Evolutionary conservation across 2,888 invertebrate species (phyloP), one percentile per base, ranked within the genome.

Genomic region (Erebia epiphron): DNA sequence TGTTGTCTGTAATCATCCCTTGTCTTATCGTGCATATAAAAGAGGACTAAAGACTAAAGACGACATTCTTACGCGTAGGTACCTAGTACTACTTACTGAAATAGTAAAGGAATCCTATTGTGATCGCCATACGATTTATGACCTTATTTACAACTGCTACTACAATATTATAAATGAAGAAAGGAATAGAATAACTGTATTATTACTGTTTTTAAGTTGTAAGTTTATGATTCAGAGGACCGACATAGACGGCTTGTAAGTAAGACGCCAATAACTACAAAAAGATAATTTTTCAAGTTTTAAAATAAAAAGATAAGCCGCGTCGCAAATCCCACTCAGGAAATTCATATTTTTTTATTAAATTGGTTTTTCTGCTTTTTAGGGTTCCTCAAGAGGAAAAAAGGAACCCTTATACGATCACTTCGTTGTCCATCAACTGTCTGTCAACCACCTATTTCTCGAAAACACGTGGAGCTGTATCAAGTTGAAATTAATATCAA

Each of bases 91-190:
- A 63, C 35, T 41, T 81, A 81, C 82, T 83, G 54, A 85, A 85
- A 86, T 83, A 82, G 82, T 81, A 81, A 78, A 88, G 84, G 90
- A 90, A 91, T 91, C 86, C 86, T 83, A 90, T 92, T 91, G 91
- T 91, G 79, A 79, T 80, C 79, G 79, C 84, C 85, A 84, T 84
- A 83, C 82, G 83, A 87, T 90, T 88, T 90, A 91, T 86, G 83
- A 82, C 80, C 84, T 86, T 89, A 88, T 77, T 77, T 77, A 72
- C 69, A 62, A 70, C 67, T 75, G 72, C 86, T 86, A 81, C 78
- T 79, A 82, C 81, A 79, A 26, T 79, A 82, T 82, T 35, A 35
- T 26, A 26, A 26, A 26, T 35, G 35, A 35, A 35, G 1, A 35
- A 35, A 35, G 35, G 35, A 35, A 84, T 83, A 84, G 75, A 79